phyloP scores from a whole-genome alignment of 2,113 vertebrate genomes.

The Myotis brandtii region DNA sequence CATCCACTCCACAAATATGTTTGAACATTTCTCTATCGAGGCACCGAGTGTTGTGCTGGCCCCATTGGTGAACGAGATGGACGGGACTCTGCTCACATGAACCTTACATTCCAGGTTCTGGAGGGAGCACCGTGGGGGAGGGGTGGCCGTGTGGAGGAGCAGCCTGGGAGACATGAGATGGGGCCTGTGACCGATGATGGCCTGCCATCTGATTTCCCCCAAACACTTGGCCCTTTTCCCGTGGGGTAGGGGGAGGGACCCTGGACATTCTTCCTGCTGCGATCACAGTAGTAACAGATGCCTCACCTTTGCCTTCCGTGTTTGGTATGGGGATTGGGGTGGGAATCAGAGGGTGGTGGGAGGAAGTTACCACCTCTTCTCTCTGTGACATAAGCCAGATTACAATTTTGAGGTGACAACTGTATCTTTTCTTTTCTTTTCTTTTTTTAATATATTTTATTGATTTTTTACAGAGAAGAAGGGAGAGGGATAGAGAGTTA shows the following conservation, averaged over 20 bases:
- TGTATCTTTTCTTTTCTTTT: background rate
- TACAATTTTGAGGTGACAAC: background rate
- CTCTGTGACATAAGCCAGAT: background rate
- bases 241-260: background rate
- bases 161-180: background rate
- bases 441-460: too few species aligned
- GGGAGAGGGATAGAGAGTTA: too few species aligned
- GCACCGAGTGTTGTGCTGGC: background rate
- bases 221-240: background rate
- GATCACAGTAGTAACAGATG: background rate
- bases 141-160: background rate
- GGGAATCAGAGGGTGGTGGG: background rate
- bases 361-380: background rate
- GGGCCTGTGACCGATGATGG: background rate
- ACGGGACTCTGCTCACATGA: background rate
- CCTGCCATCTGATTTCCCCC: background rate
- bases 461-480: too few species aligned
- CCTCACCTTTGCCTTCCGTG: background rate
- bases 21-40: background rate
- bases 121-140: too few species aligned
- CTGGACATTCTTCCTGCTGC: background rate
- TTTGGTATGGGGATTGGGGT: background rate
- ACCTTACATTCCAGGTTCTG: background rate
- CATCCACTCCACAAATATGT: background rate
- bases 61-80: background rate